Evolutionary conservation across 1,140 invertebrate species (phyloP), one percentile per base, ranked within the genome.

Genomic region (Zaprionus camerounensis): DNA sequence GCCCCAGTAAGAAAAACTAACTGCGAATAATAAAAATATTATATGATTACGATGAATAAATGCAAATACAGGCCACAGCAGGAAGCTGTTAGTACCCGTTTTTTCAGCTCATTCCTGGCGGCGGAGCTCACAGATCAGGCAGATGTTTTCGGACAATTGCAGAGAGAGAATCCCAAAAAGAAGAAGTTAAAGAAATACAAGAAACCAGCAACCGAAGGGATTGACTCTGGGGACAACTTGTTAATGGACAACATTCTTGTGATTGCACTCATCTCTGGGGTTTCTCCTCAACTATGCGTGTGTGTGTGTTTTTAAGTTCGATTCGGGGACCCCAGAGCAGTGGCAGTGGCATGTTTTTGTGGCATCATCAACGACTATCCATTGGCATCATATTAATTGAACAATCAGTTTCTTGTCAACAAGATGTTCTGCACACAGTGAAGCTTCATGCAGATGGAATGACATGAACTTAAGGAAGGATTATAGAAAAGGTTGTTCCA

Each of bases 21-120:
- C 78, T 84, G 85, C 79, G 79, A 85, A 90, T 91, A 90, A 90
- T 90, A 90, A 90, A 90, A 90, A 90, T 90, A 91, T 91, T 84
- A 91, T 91, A 91, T 91, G 88, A 91, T 91, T 91, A 91, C 90
- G 90, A 82, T 73, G 80, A 78, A 85, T 90, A 88, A 91, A 91
- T 91, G 88, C 90, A 91, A 91, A 91, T 80, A 34, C 49, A 44
- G 20, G 55, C 36, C 24, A 12, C 51, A 65, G 73, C 80, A 79
- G 77, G 77, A 79, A 81, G 49, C 78, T 71, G 66, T 73, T 68
- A 72, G 63, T 64, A 34, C 9, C 31, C 11, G 46, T 36, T 13
- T n/a, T 20, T 17, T 58, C 49, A 55, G 13, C 3, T 31, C 22
- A 44, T 28, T 53, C 28, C 20, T 15, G 13, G 12, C 36, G 38